Conservation (phyloP, 2,888 invertebrate species). For the Neoaliturus tenellus region DNA sequence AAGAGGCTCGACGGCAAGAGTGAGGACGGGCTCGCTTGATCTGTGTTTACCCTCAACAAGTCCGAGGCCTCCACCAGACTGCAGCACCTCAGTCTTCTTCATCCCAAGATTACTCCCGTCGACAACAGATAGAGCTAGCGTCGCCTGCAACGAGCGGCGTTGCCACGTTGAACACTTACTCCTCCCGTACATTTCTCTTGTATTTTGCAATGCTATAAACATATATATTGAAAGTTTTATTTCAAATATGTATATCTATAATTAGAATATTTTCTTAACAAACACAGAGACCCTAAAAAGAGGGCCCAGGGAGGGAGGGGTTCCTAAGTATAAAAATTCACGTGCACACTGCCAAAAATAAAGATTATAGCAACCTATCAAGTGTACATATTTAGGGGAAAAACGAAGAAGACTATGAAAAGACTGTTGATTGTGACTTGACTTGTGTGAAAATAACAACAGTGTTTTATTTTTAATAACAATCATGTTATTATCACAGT, state of each 20-base stretch:
- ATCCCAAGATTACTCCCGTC: constrained; percentile 60
- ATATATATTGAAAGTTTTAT: too few relatives aligned
- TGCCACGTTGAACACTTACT: background rate
- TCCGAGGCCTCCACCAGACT: constrained; percentile 52
- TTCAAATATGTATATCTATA: too few relatives aligned
- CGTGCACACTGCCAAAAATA: constrained; percentile 17
- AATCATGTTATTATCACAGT: background rate
- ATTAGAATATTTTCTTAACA: too few relatives aligned
- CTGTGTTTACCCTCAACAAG: constrained; percentile 54
- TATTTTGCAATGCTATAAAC: too few relatives aligned
- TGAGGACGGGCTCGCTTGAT: constrained; percentile 71
- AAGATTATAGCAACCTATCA: background rate
- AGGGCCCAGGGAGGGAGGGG: too few relatives aligned
- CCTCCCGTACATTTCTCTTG: too few relatives aligned
- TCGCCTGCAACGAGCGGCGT: background rate
- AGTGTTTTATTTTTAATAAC: background rate
- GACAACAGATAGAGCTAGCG: constrained; percentile 41
- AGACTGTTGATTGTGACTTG: constrained; percentile 1
- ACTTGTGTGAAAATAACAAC: background rate
- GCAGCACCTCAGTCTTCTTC: constrained; percentile 61
- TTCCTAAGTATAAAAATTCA: too few relatives aligned
- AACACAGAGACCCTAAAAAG: too few relatives aligned
- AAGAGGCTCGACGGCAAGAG: constrained; percentile 72
- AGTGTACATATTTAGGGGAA: background rate
- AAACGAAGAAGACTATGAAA: background rate